Conservation (phyloP, 1,140 invertebrate species). For the Idris sp. region DNA sequence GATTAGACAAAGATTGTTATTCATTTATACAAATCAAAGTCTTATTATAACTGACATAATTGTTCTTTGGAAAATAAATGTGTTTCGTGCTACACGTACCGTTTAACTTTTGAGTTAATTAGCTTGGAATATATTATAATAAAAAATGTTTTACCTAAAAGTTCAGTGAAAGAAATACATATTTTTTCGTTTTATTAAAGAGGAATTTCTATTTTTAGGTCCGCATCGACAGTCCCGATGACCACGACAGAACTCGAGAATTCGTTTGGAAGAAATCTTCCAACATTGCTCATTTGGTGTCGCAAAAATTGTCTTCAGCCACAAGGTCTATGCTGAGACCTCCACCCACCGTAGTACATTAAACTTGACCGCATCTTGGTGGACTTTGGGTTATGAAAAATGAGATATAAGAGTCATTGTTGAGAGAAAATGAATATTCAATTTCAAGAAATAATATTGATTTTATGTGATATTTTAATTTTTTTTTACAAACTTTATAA, state of each 20-base stretch:
- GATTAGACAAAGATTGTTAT: too few relatives aligned
- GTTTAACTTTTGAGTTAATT: too few relatives aligned
- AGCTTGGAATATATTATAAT: too few relatives aligned
- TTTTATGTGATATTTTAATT: too few relatives aligned
- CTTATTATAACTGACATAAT: too few relatives aligned
- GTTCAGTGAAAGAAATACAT: too few relatives aligned
- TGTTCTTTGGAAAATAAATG: too few relatives aligned
- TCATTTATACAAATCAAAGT: too few relatives aligned
- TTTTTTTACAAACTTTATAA: too few relatives aligned
- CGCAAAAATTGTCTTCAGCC: conserved; percentile 86
- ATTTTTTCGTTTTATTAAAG: neutral
- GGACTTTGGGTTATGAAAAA: conserved; percentile 9
- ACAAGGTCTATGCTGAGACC: conserved; percentile 86
- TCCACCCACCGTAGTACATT: conserved; percentile 64
- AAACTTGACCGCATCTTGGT: conserved; percentile 15
- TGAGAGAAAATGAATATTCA: neutral
- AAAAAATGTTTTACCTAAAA: too few relatives aligned
- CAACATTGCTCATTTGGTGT: conserved; percentile 88
- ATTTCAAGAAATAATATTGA: neutral
- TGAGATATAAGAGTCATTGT: conserved; percentile 33
- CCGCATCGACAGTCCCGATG: conserved; percentile 87
- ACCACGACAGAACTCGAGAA: conserved; percentile 89
- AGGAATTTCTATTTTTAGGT: conserved; percentile 79
- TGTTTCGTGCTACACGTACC: too few relatives aligned
- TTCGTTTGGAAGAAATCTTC: conserved; percentile 89